Base-by-base conservation (phyloP, 2,113 vertebrate species). In the Clarias batrachus region DNA sequence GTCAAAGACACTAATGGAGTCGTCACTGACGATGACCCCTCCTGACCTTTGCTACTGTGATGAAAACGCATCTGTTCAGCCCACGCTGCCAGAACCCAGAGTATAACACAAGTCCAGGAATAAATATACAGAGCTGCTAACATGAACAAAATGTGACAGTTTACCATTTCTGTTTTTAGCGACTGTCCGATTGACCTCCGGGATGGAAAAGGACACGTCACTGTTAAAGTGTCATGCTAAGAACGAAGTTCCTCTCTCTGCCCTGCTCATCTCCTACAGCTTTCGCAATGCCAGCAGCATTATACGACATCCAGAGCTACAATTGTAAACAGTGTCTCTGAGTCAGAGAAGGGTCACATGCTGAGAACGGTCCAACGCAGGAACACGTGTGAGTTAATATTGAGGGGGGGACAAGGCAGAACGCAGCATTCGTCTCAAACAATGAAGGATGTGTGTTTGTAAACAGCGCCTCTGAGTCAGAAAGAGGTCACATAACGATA, bases 401-500 rank as follows among this genome's bases (percentile, higher is more conserved):
- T 3, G 6, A 19, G 10, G 54, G 25, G 25, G 48, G 10, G 8
- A n/a, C 17, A 59, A 54, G 62, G 41, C 48, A 70, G 63, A 70
- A 54, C 41, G 48, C 41, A 56, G 16, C 30, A 23, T 27, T 84
- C 19, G 27, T 73, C 54, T 48, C 13, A 84, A 84, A 84, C 83
- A 74, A 48, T 62, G 56, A 74, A 84, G 14, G 56, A 66, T 23
- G 65, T 52, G 62, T 83, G 63, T 83, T 83, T 83, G 81, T 83
- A 83, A 83, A 83, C 65, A 83, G 62, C 16, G 37, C n/a, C 63
- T 83, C 41, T 48, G 81, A 83, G 68, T 84, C 83, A 84, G 54
- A 74, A 23, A 84, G 70, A 56, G 57, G 83, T 84, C 83, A n/a
- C 16, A 41, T 84, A 57, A 84, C 23, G 56, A 84, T 56, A 33